Base-by-base conservation (phyloP, 2,797 vertebrate species). In the Chelon labrosus region DNA sequence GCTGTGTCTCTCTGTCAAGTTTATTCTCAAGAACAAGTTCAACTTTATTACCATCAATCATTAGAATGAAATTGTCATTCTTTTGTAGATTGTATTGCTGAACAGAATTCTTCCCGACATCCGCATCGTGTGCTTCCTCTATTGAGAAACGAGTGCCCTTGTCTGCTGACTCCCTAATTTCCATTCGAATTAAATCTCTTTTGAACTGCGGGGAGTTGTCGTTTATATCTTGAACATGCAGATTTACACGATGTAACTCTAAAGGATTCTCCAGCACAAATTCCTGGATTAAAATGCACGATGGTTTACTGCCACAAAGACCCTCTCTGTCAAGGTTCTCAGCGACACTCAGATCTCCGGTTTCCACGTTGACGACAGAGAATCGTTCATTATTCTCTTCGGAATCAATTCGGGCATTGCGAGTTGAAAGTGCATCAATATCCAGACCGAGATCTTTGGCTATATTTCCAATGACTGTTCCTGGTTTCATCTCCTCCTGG, bases 211-310 rank as follows among this genome's bases (percentile, higher is more conserved):
- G 95, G 0, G 86, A 66, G 9, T 96, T 95, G 31, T 96, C 95
- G 22, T 96, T 95, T 0, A 96, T 86, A 58, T 96, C 95, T 31
- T 94, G 73, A 12, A 96, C 75, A 10, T 89, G 89, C 0, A 92
- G 0, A 19, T 5, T 75, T 9, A 92, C 35, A 2, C 80, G 82
- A 5, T 91, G 85, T 1, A 92, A 54, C 35, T 92, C 90, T 2
- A 92, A 57, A 0, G 90, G 92, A 17, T 85, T 85, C 20, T 92
- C 90, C 1, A 92, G 8, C 0, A 92, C 75, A 0, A 91, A 66
- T 0, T 91, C 89, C 1, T 85, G 90, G 22, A 84, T 88, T 4
- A 92, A 8, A 22, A 77, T 11, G 7, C 89, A 90, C 0, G 86
- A 84, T 3, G 89, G 58, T 65, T 90, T 74, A 46, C 93, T 81